Evolutionary conservation across 1,140 invertebrate species (phyloP).

Genomic region (Macrotrachela quadricornifera): DNA sequence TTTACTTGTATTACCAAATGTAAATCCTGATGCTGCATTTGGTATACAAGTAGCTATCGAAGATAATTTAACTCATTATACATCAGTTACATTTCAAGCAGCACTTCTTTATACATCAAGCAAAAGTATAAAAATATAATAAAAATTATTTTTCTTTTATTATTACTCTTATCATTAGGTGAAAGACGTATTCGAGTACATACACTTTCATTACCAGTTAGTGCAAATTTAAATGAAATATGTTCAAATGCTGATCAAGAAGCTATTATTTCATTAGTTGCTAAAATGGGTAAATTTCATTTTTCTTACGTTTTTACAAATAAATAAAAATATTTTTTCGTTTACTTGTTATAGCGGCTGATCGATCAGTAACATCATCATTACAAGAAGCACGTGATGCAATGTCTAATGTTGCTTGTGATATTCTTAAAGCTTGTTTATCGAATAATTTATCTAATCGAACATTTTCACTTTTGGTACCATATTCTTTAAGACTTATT

Average conservation of each 20-base stretch:
- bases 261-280: slow-evolving; percentile 66
- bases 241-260: slow-evolving; percentile 79
- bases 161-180: slow-evolving; percentile 25
- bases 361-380: slow-evolving; percentile 59
- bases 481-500: slow-evolving; percentile 50
- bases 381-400: slow-evolving; percentile 80
- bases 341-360: slow-evolving; percentile 39
- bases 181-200: slow-evolving; percentile 91
- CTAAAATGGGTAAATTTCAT: slow-evolving; percentile 53
- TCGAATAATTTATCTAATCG: slow-evolving; percentile 38
- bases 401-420: slow-evolving; percentile 75
- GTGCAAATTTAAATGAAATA: slow-evolving; percentile 57
- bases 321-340: no score
- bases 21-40: slow-evolving; percentile 91
- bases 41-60: slow-evolving; percentile 90
- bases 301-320: no score
- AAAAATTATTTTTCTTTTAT: no score
- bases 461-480: slow-evolving; percentile 45
- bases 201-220: slow-evolving; percentile 76
- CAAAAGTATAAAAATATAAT: slow-evolving; percentile 18
- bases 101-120: slow-evolving; percentile 80
- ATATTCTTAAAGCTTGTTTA: slow-evolving; percentile 56
- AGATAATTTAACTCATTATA: slow-evolving; percentile 55
- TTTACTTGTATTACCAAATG: slow-evolving; percentile 77
- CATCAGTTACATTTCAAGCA: slow-evolving; percentile 84